Base-by-base conservation (phyloP, 2,797 vertebrate genomes). In the Gymnoscopelus microlampas region DNA sequence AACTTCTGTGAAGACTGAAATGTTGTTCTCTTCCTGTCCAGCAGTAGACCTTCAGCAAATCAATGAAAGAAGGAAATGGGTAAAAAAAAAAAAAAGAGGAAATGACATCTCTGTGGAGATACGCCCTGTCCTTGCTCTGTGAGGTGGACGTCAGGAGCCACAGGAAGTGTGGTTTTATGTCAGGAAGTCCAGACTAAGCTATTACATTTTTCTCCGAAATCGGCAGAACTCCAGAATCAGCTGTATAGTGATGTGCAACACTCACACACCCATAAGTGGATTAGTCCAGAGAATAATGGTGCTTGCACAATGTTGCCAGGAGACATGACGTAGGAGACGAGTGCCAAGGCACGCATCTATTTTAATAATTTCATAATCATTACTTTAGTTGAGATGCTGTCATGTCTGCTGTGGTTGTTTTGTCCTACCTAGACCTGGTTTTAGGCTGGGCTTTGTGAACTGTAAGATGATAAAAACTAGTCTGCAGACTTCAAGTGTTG, bases 21-120 rank as follows among this genome's bases (percentile, higher is more conserved):
- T 56, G 76, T 68, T 76, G 79, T 77, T 78, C 67, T 56, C 73
- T 89, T 90, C 82, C 84, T 88, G 73, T 79, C 71, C 69, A 59
- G 55, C 48, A 4, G 54, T 57, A 39, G 32, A 71, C 24, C 4
- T 1, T 74, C 0, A 8, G 35, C 35, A 35, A 15, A 13, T 53
- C 8, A 56, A 47, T 63, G 49, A 24, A 58, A 69, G 73, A 50
- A 78, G 71, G 71, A 84, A 85, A 74, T 32, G 63, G 26, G 1
- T 26, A 15, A 39, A 35, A 64, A 73, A n/a, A n/a, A n/a, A 35
- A 67, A 13, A 60, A 59, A 48, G 66, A 77, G 77, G 80, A 77
- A 79, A 50, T 80, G 65, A 76, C 67, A 32, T 60, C 62, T 66
- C 53, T 74, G 54, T 59, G 10, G n/a, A 68, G 61, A 12, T 53